These are phyloP conservation scores for Bufotes viridis DNA, from an alignment of 2,797 vertebrate species.

Conservation along the genomic window DNA sequence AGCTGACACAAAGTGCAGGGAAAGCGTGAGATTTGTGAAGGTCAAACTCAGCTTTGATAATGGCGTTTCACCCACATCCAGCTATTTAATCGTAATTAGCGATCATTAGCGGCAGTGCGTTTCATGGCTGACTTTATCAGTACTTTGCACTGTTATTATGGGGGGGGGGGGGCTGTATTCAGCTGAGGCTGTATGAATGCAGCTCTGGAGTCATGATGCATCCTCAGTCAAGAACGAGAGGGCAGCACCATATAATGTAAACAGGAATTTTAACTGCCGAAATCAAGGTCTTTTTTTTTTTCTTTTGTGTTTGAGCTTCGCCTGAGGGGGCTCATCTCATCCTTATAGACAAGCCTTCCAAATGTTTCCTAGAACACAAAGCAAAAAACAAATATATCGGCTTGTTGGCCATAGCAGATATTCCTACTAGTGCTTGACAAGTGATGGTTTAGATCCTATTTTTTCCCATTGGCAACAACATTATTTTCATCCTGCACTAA, in stretches of 20 bases:
- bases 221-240: background rate
- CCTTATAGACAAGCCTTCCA: too few species aligned
- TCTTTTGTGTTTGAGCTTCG: too few species aligned
- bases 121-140: background rate
- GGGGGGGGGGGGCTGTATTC: background rate
- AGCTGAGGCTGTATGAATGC: background rate
- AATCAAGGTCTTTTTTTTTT: background rate
- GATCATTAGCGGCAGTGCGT: background rate
- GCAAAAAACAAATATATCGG: too few species aligned
- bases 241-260: background rate
- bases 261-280: background rate
- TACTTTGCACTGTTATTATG: background rate
- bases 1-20: background rate
- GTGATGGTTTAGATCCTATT: too few species aligned
- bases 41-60: slow-evolving; percentile 24
- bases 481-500: too few species aligned
- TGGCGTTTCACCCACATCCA: slow-evolving; percentile 21
- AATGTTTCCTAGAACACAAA: too few species aligned
- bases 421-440: too few species aligned
- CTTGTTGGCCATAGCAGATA: too few species aligned
- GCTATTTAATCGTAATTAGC: slow-evolving; percentile 24
- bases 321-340: too few species aligned
- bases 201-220: background rate
- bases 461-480: too few species aligned
- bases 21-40: slow-evolving; percentile 10